Percentiles rank a stretch among this genome's conserved stretches.
Conservation (phyloP, 2,113 vertebrate species). For the Chionodraco myersi region DNA sequence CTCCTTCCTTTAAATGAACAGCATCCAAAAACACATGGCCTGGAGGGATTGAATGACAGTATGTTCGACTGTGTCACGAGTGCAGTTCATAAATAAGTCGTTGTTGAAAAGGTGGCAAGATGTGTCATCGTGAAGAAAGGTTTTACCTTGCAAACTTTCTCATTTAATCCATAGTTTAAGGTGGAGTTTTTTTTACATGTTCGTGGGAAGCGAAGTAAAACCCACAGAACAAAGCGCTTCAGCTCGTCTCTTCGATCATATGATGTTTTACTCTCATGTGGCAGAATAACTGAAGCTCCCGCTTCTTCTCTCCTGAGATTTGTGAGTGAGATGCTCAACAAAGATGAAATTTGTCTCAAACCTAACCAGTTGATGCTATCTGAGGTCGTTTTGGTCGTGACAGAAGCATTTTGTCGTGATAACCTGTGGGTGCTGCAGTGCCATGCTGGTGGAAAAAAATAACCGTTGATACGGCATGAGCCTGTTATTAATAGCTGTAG, state of each 20-base stretch:
- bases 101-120: conserved; percentile 31
- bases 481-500: conserved; percentile 28
- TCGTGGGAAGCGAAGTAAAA: conserved; percentile 44
- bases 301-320: conserved; percentile 63
- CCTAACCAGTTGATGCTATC: conserved; percentile 41
- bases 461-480: background rate
- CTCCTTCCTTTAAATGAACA: conserved; percentile 46
- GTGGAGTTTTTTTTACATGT: conserved; percentile 29
- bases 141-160: conserved; percentile 40
- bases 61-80: conserved; percentile 25
- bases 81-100: conserved; percentile 27
- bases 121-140: conserved; percentile 50
- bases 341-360: conserved; percentile 58
- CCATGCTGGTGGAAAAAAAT: conserved; percentile 17
- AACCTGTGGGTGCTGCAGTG: conserved; percentile 46
- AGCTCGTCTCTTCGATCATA: conserved; percentile 53
- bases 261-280: conserved; percentile 30
- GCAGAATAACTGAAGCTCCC: conserved; percentile 64
- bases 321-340: conserved; percentile 54
- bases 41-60: conserved; percentile 31
- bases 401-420: conserved; percentile 54
- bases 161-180: conserved; percentile 52
- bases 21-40: conserved; percentile 33
- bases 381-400: conserved; percentile 57
- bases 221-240: conserved; percentile 29